Evolutionary conservation across 1,140 invertebrate genomes (phyloP).

Genomic region (Drosophila lini): DNA sequence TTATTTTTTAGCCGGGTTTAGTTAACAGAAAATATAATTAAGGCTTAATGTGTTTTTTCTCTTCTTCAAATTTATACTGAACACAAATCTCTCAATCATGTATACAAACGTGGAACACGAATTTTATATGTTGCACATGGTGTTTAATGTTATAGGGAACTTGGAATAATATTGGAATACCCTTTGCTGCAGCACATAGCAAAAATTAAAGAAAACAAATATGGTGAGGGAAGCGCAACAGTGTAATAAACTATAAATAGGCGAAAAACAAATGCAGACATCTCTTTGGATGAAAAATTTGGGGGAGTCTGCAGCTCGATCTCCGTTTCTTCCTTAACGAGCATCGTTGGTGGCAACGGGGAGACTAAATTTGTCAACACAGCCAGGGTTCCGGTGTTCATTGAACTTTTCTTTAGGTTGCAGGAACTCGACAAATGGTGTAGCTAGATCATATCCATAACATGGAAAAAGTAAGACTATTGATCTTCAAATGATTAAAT

Average conservation of each 20-base stretch:
- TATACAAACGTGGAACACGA: background rate
- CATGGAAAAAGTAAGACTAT: background rate
- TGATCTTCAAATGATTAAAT: no score
- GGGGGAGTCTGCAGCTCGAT: constrained; percentile 31
- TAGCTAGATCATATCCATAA: background rate
- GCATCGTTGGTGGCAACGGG: constrained; percentile 8
- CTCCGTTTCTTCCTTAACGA: constrained; percentile 4
- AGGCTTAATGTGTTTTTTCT: background rate
- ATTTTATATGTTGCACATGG: background rate
- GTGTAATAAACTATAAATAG: constrained; percentile 58
- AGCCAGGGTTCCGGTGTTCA: constrained; percentile 16
- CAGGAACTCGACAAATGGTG: background rate
- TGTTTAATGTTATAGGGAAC: background rate
- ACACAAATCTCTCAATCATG: background rate
- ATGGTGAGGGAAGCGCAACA: background rate
- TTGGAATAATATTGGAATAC: constrained; percentile 1
- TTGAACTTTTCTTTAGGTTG: constrained; percentile 44
- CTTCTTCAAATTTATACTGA: background rate
- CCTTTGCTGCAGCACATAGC: constrained; percentile 1
- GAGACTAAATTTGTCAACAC: constrained; percentile 25
- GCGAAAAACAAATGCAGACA: constrained; percentile 44
- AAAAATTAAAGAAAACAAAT: constrained; percentile 23
- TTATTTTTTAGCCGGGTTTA: no score
- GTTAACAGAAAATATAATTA: no score
- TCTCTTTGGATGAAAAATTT: constrained; percentile 12